Evolutionary conservation across 1,140 invertebrate genomes (phyloP).

Genomic region (Geopemphigus sp.): DNA sequence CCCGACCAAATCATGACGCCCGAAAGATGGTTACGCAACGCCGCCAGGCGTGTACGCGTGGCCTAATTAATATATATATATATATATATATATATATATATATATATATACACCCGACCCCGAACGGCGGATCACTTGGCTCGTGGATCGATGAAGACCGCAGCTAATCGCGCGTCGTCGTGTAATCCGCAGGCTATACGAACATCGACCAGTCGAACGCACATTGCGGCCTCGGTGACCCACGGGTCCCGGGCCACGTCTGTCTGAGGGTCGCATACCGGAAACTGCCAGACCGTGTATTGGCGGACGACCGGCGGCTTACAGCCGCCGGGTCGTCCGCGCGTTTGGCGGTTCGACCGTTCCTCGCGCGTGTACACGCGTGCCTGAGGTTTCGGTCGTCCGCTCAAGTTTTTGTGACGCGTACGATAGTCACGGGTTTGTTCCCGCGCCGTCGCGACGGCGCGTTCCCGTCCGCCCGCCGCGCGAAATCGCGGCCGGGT

Average conservation of each 20-base stretch:
- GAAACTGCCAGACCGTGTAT: constrained; percentile 22
- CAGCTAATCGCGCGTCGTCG: constrained; percentile 73
- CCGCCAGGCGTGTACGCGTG: too few relatives aligned
- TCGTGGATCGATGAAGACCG: constrained; percentile 79
- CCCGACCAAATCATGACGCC: too few relatives aligned
- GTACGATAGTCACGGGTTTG: background rate
- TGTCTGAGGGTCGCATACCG: constrained; percentile 60
- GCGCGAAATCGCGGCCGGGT: background rate
- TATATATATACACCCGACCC: constrained; percentile 54
- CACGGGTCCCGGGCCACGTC: constrained; percentile 59
- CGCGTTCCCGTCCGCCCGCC: constrained; percentile 12
- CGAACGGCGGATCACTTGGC: constrained; percentile 71
- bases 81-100: too few relatives aligned
- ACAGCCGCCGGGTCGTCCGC: constrained; percentile 50
- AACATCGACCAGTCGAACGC: constrained; percentile 79
- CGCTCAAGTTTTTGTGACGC: background rate
- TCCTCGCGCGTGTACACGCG: background rate
- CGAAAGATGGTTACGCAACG: constrained; percentile 3
- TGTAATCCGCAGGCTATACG: constrained; percentile 80
- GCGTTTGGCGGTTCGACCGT: constrained; percentile 34
- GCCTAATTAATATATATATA: too few relatives aligned
- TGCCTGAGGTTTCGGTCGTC: constrained; percentile 14
- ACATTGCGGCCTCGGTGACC: constrained; percentile 60
- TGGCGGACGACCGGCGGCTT: too few relatives aligned
- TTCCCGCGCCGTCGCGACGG: background rate